phyloP scores from a whole-genome alignment of 2,113 vertebrate species.

The Neogale vison region DNA sequence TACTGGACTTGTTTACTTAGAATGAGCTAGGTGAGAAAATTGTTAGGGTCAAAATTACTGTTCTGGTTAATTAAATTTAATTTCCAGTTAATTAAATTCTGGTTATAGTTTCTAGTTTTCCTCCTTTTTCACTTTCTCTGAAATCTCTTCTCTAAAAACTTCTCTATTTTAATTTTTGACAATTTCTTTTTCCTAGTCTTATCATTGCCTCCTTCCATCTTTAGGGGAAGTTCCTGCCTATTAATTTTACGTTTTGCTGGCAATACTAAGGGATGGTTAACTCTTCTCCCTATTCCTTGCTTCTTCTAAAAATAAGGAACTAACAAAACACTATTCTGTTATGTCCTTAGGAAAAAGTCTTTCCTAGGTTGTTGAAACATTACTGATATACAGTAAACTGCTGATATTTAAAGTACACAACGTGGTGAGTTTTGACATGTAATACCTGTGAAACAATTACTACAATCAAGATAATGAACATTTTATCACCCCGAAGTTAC shows the following conservation, averaged over 20 bases:
- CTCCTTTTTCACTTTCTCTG: neutral
- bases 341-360: neutral
- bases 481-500: neutral
- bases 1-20: neutral
- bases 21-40: neutral
- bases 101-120: neutral
- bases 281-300: neutral
- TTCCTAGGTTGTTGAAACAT: neutral
- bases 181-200: neutral
- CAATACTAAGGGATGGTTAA: neutral
- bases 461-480: neutral
- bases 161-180: neutral
- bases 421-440: neutral
- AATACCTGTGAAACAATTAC: neutral
- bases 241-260: neutral
- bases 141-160: neutral
- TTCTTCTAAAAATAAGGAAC: neutral
- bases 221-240: neutral
- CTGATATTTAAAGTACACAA: neutral
- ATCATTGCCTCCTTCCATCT: neutral
- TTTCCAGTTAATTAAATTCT: neutral
- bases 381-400: neutral
- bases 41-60: neutral
- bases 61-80: neutral
- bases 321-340: neutral